Evolutionary conservation across 2,888 invertebrate genomes (phyloP).

Genomic region (Teinopalpus imperialis): DNA sequence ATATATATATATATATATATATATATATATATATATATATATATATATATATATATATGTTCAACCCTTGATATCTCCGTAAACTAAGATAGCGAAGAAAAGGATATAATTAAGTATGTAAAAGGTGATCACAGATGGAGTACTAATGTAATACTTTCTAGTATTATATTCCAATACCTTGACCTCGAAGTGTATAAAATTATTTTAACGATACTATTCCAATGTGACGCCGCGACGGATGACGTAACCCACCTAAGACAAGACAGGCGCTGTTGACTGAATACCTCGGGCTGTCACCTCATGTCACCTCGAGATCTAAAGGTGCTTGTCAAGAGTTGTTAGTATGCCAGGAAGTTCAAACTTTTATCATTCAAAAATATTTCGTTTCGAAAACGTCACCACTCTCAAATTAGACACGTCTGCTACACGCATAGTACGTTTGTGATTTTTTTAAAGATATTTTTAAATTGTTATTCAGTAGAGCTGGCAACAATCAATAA

Average conservation of each 20-base stretch:
- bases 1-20: too few relatives aligned
- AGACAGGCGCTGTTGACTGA: constrained; percentile 31
- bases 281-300: constrained; percentile 36
- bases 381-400: constrained; percentile 32
- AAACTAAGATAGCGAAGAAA: too few relatives aligned
- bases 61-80: too few relatives aligned
- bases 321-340: constrained; percentile 31
- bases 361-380: constrained; percentile 31
- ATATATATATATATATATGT: too few relatives aligned
- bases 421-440: constrained; percentile 24
- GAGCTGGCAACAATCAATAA: constrained; percentile 44
- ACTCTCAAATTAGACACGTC: constrained; percentile 31
- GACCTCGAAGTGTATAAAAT: constrained; percentile 56
- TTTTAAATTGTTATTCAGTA: constrained; percentile 22
- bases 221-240: constrained; percentile 55
- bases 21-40: too few relatives aligned
- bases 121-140: too few relatives aligned
- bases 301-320: constrained; percentile 43
- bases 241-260: constrained; percentile 44
- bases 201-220: constrained; percentile 56
- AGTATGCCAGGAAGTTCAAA: constrained; percentile 36
- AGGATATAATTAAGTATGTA: too few relatives aligned
- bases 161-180: constrained; percentile 45
- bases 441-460: constrained; percentile 17
- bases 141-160: too few relatives aligned